Conservation (phyloP, 2,797 vertebrate species). For the Enteromius viviparus region DNA sequence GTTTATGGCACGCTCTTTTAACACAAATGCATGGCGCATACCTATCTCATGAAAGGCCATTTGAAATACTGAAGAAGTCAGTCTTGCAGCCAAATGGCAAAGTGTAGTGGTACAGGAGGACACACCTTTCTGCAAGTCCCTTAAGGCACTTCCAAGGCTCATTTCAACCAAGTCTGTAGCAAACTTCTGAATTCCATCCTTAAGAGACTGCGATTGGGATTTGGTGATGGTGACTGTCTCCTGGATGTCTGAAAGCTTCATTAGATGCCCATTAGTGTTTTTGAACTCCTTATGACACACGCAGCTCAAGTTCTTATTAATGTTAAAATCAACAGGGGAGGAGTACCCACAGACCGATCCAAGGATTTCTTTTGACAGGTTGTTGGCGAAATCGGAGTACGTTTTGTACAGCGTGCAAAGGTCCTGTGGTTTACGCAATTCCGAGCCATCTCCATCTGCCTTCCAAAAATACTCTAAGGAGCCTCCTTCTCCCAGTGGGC, state of each 20-base stretch:
- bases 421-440: conserved; percentile 79
- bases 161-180: conserved; percentile 93
- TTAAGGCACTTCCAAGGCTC: conserved; percentile 92
- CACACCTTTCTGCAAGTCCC: conserved; percentile 94
- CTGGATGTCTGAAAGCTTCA: conserved; percentile 83
- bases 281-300: conserved; percentile 82
- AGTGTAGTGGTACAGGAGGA: conserved; percentile 92
- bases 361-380: conserved; percentile 89
- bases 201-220: conserved; percentile 85
- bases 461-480: conserved; percentile 87
- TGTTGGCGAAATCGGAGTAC: conserved; percentile 90
- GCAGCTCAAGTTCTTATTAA: conserved; percentile 83
- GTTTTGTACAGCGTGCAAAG: conserved; percentile 79
- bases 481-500: conserved; percentile 84
- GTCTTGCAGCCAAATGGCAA: conserved; percentile 90
- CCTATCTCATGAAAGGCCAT: conserved; percentile 98
- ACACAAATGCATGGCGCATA: conserved; percentile 84
- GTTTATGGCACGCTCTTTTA: conserved; percentile 90
- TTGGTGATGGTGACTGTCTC: conserved; percentile 79
- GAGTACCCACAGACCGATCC: conserved; percentile 86
- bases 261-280: conserved; percentile 77
- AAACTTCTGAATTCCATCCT: conserved; percentile 93
- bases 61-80: conserved; percentile 95
- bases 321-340: conserved; percentile 77
- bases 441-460: conserved; percentile 69